phyloP scores from a whole-genome alignment of 2,797 vertebrate genomes.

The Yasuhikotakia modesta region DNA sequence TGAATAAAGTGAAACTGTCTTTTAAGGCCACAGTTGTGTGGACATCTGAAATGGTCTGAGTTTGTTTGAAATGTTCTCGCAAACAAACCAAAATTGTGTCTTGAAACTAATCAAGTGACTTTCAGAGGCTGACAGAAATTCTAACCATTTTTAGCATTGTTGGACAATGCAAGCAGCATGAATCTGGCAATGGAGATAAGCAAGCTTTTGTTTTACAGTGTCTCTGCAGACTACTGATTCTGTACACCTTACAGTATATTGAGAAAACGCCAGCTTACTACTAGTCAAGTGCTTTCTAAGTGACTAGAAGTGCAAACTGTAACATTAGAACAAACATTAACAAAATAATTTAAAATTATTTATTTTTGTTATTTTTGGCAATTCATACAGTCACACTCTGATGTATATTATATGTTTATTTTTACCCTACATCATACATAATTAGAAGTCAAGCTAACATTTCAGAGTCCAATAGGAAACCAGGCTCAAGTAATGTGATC shows the following conservation, averaged over 20 bases:
- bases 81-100: not conserved
- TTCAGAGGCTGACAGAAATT: conserved; percentile 3
- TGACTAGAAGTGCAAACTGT: too few relatives aligned
- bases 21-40: not conserved
- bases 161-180: not conserved
- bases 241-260: not conserved
- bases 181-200: conserved; percentile 6
- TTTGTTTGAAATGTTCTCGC: not conserved
- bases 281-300: not conserved
- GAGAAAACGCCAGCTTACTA: not conserved
- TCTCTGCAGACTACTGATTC: not conserved
- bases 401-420: too few relatives aligned
- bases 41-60: not conserved
- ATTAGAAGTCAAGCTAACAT: conserved; percentile 28
- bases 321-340: not conserved
- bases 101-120: not conserved
- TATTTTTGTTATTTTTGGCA: too few relatives aligned
- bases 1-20: not conserved
- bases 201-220: not conserved
- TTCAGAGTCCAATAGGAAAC: conserved; percentile 18
- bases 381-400: too few relatives aligned
- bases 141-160: not conserved
- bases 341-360: too few relatives aligned
- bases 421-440: not conserved
- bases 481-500: conserved; percentile 29